Base-by-base conservation (phyloP, 2,797 vertebrate genomes). In the Sebastes oblongus region DNA sequence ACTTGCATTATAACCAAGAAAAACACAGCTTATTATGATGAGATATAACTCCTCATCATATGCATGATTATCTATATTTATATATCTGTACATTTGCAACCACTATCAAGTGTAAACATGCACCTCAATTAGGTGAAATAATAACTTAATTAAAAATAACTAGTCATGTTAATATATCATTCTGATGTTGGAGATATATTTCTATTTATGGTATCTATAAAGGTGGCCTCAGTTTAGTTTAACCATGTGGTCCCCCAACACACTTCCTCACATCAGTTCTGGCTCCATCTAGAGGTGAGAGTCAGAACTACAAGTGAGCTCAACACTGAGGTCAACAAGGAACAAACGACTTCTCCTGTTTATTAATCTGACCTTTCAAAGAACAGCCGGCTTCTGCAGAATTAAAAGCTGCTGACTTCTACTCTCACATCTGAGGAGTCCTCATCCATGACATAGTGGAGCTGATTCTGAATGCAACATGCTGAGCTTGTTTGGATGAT, bases 391-490 rank as follows among this genome's bases (percentile, higher is more conserved):
- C 6, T 72, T 72, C 30, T 30, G 1, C 64, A 61, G 4, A 22
- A 66, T 9, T 0, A 46, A 18, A 42, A 46, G 0, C 0, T 46
- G 1, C 42, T 46, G 42, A 46, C 6, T 18, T 46, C 42, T 18
- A 18, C 42, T 62, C 62, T 65, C 27, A 60, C 27, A 8, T 20
- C 46, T 8, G 29, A 61, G 6, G 36, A 82, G 72, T 85, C 66
- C 24, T 72, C 64, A 56, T 62, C 39, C 55, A 62, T 88, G 81
- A 89, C 85, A 72, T 73, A 75, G 88, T 78, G 72, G 56, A 78
- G 81, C 3, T 46, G 34, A 55, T 25, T 64, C 14, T 62, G 73
- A 22, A 16, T 69, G 65, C 56, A 55, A 55, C 80, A 78, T 6
- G 25, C 75, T 58, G 70, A 34, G 70, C 25, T 60, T 59, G 73